These are phyloP conservation scores for Macaria notata DNA, from an alignment of 2,888 invertebrate genomes.

Conservation along the genomic window DNA sequence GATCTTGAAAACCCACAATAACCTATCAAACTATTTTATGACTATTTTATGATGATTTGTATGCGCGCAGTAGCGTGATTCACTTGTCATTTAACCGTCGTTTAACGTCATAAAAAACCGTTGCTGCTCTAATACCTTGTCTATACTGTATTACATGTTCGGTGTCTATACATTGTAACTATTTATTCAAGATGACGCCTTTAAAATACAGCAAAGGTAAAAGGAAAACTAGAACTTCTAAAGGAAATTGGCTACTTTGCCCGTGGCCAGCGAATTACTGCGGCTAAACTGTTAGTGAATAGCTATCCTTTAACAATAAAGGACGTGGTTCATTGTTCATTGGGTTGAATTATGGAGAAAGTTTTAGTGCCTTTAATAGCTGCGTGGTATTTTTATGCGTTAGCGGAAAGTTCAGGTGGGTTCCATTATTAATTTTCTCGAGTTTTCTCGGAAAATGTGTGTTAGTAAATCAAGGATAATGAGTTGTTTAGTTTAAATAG, in stretches of 20 bases:
- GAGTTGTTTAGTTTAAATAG: no score
- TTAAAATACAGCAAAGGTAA: constrained; percentile 22
- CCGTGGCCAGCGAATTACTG: background rate
- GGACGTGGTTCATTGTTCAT: constrained; percentile 7
- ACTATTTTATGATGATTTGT: no score
- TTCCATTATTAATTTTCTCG: background rate
- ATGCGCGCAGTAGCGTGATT: no score
- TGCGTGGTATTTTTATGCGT: constrained; percentile 22
- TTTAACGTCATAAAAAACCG: no score
- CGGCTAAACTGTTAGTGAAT: constrained; percentile 11
- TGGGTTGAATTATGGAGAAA: constrained; percentile 18
- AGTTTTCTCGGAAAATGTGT: background rate
- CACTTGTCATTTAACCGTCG: no score
- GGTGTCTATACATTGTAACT: no score
- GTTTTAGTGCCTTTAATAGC: constrained; percentile 18
- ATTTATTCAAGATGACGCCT: background rate
- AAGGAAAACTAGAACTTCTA: constrained; percentile 1
- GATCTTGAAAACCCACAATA: no score
- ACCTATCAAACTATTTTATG: no score
- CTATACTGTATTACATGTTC: no score
- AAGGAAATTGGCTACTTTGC: background rate
- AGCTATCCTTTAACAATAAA: constrained; percentile 6
- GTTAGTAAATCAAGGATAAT: no score
- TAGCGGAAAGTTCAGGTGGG: constrained; percentile 26
- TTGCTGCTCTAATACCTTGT: no score